A percentile compares a stretch with the other conserved stretches of the same genome.
phyloP scores from a whole-genome alignment of 1,140 invertebrate species.

The Sinella curviseta region DNA sequence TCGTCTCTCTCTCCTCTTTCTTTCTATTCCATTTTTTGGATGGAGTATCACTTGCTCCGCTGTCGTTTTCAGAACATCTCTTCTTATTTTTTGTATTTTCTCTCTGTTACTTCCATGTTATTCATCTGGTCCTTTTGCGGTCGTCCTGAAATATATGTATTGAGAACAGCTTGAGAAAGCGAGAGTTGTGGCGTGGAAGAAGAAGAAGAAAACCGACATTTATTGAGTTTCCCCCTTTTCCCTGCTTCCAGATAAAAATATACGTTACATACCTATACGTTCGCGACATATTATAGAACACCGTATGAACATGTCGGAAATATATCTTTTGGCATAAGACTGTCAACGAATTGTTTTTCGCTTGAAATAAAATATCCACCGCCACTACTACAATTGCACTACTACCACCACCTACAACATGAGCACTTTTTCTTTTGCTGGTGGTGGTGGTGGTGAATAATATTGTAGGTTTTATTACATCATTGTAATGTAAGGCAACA shows the following conservation, averaged over 20 bases:
- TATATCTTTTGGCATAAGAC: slow-evolving; percentile 6
- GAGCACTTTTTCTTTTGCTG: not conserved
- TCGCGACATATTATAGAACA: too few species aligned
- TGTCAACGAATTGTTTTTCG: slow-evolving; percentile 21
- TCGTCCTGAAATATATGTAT: not conserved
- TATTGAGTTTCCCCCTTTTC: slow-evolving; percentile 18
- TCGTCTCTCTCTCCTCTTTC: too few species aligned
- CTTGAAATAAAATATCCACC: slow-evolving; percentile 17
- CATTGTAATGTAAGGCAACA: too few species aligned
- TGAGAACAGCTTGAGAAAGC: not conserved
- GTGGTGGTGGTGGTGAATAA: too few species aligned
- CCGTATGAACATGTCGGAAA: not conserved
- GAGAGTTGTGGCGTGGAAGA: not conserved
- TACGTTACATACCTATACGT: not conserved
- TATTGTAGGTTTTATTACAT: too few species aligned
- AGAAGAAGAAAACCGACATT: slow-evolving; percentile 7
- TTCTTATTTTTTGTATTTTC: not conserved
- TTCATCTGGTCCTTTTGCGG: not conserved
- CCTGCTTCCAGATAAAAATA: not conserved
- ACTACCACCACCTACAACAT: not conserved
- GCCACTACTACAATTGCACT: not conserved
- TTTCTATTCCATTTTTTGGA: too few species aligned
- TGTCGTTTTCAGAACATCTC: not conserved
- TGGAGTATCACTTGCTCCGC: too few species aligned
- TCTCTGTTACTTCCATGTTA: not conserved